phyloP scores from a whole-genome alignment of 2,797 vertebrate genomes.

The Champsocephalus esox region DNA sequence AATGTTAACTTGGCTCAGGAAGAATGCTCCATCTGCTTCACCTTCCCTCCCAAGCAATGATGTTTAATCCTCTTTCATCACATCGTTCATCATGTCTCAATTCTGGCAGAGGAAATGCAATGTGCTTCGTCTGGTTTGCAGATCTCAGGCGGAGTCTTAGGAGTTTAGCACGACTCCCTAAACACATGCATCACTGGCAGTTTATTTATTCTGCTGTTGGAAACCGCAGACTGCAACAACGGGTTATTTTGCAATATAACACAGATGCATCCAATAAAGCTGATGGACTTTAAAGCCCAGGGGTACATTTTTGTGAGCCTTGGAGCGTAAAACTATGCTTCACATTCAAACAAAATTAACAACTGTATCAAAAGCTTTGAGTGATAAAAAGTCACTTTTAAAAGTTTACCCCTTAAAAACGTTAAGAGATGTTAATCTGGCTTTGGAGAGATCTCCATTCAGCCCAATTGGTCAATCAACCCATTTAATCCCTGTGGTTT shows the following conservation, averaged over 20 bases:
- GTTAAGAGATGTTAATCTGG: conserved; percentile 5
- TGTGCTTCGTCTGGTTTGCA: conserved; percentile 50
- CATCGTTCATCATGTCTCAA: conserved; percentile 55
- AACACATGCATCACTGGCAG: conserved; percentile 58
- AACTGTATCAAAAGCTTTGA: conserved; percentile 17
- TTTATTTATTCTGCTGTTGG: conserved; percentile 50
- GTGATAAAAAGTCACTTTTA: conserved; percentile 27
- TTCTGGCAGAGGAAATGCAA: conserved; percentile 49
- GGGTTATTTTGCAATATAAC: conserved; percentile 36
- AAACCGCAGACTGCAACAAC: neutral
- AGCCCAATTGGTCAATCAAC: conserved; percentile 24
- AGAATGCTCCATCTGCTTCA: conserved; percentile 44
- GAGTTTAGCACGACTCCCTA: conserved; percentile 42
- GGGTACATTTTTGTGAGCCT: conserved; percentile 17
- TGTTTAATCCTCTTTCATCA: conserved; percentile 58
- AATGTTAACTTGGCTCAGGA: conserved; percentile 25
- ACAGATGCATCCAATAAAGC: conserved; percentile 44
- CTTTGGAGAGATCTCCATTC: neutral
- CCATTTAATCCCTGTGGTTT: neutral
- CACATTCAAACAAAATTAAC: conserved; percentile 44
- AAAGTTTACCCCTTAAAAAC: conserved; percentile 3
- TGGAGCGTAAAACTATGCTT: conserved; percentile 28
- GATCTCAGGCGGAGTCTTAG: conserved; percentile 42
- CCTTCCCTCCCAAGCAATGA: conserved; percentile 32
- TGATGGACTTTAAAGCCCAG: conserved; percentile 33